phyloP scores from a whole-genome alignment of 1,140 invertebrate genomes.

The Coelopa frigida region DNA sequence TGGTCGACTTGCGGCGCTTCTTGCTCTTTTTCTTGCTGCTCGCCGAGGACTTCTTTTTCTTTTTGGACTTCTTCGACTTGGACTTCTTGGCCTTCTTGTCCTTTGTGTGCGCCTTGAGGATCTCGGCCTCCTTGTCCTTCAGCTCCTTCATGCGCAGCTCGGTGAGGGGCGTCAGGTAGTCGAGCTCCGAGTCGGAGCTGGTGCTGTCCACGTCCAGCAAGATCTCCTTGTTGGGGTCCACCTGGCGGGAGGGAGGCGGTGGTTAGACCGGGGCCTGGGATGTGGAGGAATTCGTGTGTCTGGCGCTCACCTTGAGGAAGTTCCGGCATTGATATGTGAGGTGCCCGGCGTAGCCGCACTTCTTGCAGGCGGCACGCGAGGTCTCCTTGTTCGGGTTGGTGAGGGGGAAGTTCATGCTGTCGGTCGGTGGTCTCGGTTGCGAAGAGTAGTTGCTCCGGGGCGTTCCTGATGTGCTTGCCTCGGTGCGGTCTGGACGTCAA shows the following conservation, averaged over 20 bases:
- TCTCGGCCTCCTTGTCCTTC: constrained; percentile 14
- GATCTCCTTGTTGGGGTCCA: constrained; percentile 80
- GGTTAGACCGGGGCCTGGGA: constrained; percentile 3
- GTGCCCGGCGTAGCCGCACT: constrained; percentile 91
- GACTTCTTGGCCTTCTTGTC: constrained; percentile 15
- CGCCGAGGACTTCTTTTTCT: constrained; percentile 16
- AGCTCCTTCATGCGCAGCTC: constrained; percentile 70
- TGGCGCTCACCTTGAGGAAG: constrained; percentile 73
- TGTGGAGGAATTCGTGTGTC: no score
- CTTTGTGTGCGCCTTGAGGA: constrained; percentile 18
- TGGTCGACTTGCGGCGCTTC: constrained; percentile 24
- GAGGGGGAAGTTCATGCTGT: constrained; percentile 40
- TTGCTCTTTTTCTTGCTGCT: constrained; percentile 16
- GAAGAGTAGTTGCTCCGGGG: no score
- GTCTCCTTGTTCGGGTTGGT: constrained; percentile 59
- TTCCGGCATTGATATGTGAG: constrained; percentile 94
- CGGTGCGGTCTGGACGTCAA: no score
- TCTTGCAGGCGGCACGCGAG: constrained; percentile 76
- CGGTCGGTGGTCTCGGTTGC: constrained; percentile 4
- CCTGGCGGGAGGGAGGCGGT: constrained; percentile 39
- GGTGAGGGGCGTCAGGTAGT: constrained; percentile 75
- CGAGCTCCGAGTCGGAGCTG: constrained; percentile 78
- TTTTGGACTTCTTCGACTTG: constrained; percentile 17
- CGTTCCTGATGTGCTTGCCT: no score
- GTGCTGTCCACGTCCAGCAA: constrained; percentile 93